These are phyloP conservation scores for Vulpes ferrilata DNA, from an alignment of 2,113 vertebrate species.

Conservation along the genomic window DNA sequence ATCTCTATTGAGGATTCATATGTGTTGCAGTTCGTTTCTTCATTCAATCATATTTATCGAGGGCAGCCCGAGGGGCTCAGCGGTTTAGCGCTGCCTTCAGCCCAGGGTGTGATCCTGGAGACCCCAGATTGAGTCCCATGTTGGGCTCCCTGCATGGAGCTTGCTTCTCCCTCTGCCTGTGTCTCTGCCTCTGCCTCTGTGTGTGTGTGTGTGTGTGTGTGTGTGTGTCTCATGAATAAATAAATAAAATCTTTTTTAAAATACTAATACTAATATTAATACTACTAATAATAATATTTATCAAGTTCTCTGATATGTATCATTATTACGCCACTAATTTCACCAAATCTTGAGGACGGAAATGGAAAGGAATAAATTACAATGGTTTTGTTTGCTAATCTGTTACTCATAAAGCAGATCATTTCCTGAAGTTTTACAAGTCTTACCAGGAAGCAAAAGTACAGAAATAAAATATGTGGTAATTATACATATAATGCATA, in stretches of 20 bases:
- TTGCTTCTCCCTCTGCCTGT: too few species aligned
- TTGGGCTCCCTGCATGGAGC: too few species aligned
- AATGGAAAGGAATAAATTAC: conserved; percentile 21
- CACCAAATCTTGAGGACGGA: not conserved
- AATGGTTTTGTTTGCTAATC: conserved; percentile 20
- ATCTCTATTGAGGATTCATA: not conserved
- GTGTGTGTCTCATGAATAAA: too few species aligned
- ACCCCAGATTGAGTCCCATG: too few species aligned
- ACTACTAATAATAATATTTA: not conserved
- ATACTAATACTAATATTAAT: too few species aligned
- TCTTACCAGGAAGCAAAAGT: conserved; percentile 16
- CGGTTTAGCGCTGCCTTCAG: too few species aligned
- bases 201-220: too few species aligned
- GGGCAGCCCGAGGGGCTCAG: too few species aligned
- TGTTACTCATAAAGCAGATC: conserved; percentile 41
- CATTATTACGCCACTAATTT: conserved; percentile 41
- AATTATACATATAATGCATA: not conserved
- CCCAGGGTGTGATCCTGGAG: too few species aligned
- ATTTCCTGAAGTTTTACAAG: conserved; percentile 24
- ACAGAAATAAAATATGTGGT: conserved; percentile 16
- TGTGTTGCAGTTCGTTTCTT: not conserved
- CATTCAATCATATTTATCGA: conserved; percentile 28
- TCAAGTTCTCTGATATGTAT: not conserved
- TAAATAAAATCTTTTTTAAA: too few species aligned
- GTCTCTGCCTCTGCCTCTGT: too few species aligned